Conservation (phyloP, 2,797 vertebrate genomes). For the Ataeniobius toweri region DNA sequence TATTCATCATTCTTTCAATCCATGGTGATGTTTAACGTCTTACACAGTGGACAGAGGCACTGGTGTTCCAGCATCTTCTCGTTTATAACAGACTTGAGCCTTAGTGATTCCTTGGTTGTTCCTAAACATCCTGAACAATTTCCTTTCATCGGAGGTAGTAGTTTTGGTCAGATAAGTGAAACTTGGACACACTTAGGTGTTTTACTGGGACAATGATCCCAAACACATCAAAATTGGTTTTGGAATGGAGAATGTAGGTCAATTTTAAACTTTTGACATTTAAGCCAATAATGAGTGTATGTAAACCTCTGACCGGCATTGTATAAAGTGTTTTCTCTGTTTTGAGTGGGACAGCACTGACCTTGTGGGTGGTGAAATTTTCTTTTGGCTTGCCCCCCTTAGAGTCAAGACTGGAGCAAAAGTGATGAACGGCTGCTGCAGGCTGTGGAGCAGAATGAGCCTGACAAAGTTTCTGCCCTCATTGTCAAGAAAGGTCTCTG, state of each 20-base stretch:
- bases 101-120: background rate
- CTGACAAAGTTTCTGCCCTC: conserved; percentile 90
- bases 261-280: background rate
- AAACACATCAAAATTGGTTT: background rate
- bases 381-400: conserved; percentile 46
- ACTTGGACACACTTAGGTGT: background rate
- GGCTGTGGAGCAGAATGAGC: conserved; percentile 93
- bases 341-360: conserved; percentile 39
- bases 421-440: conserved; percentile 93
- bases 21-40: background rate
- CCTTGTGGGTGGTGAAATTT: conserved; percentile 1
- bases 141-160: background rate
- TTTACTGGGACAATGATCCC: background rate
- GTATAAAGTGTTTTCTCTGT: conserved; percentile 23
- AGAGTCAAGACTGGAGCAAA: conserved; percentile 97
- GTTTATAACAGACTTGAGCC: background rate
- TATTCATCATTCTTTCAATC: background rate
- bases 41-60: background rate
- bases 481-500: conserved; percentile 93
- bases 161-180: background rate
- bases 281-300: background rate
- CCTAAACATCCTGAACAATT: background rate
- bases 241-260: background rate
- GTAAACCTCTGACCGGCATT: background rate
- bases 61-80: background rate